Evolutionary conservation across 1,140 invertebrate genomes (phyloP), one percentile per base, ranked within the genome.

Genomic region (Habropoda laboriosa): DNA sequence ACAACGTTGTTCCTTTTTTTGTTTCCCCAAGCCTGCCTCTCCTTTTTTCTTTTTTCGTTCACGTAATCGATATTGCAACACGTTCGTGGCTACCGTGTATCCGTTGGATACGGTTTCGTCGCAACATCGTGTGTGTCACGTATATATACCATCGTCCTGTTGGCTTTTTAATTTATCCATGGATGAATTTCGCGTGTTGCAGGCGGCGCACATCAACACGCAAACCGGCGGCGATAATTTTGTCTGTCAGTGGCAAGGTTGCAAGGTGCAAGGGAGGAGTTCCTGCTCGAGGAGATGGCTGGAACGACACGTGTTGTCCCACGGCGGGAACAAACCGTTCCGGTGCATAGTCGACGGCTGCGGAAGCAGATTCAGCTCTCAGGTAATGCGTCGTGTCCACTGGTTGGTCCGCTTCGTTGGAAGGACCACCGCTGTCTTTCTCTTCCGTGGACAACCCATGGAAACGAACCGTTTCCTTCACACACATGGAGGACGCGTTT

Each of bases 271-370:
- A 90, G 97, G 97, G 81, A 96, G 96, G 87, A 96, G 96, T 24
- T 99, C 98, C 0, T 98, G 97, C 91, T 99, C 98, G 13, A 94
- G 97, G 61, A 95, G 97, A 53, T 99, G 98, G 98, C 93, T 99
- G 49, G 97, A 99, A 89, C 94, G 98, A 49, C 98, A 99, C 93
- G 97, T 99, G 35, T 93, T 98, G 42, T 96, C 96, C 2, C 98
- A 99, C 91, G 97, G 97, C 77, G 98, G 98, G 40, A 98, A 97
- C 89, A 99, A 99, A 91, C 98, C 98, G 35, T 99, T 98, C 93
- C 96, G 97, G 86, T 99, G 98, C 93, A 99, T 99, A 90, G 97
- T 99, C 81, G 97, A 98, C 83, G 96, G 97, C 70, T 99, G 98
- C 92, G 97, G 97, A 51, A 95, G 96, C 88, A 95, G 97, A 88